These are phyloP conservation scores for Triplophysa dalaica DNA, from an alignment of 2,113 vertebrate genomes.

Conservation along the genomic window DNA sequence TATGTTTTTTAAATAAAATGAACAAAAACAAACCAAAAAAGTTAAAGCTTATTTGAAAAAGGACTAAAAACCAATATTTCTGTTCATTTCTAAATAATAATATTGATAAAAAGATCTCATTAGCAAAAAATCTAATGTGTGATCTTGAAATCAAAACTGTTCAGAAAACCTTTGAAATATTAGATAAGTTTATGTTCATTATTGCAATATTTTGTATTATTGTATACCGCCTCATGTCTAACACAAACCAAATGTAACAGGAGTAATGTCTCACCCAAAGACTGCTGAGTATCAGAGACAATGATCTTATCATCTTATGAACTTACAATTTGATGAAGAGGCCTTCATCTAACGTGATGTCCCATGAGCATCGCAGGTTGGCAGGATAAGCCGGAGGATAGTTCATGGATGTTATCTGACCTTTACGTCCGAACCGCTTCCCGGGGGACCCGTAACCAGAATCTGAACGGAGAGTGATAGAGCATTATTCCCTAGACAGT, in stretches of 20 bases:
- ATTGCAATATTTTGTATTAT: too few species aligned
- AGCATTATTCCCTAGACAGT: neutral
- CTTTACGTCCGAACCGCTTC: conserved; percentile 65
- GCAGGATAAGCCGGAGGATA: conserved; percentile 72
- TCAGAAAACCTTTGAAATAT: too few species aligned
- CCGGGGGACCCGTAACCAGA: conserved; percentile 61
- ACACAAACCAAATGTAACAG: neutral
- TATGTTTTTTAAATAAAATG: too few species aligned
- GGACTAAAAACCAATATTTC: too few species aligned
- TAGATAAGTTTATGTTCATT: too few species aligned
- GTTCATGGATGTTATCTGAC: conserved; percentile 66
- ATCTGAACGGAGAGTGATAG: conserved; percentile 27
- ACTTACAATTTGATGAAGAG: conserved; percentile 68
- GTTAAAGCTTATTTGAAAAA: too few species aligned
- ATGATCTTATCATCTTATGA: conserved; percentile 69
- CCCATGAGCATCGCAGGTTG: conserved; percentile 68
- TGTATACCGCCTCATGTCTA: too few species aligned
- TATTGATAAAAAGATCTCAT: too few species aligned
- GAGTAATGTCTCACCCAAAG: conserved; percentile 59
- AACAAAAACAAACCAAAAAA: too few species aligned
- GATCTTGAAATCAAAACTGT: too few species aligned
- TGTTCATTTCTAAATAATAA: too few species aligned
- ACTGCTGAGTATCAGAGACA: conserved; percentile 66
- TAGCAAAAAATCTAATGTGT: too few species aligned
- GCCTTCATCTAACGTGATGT: conserved; percentile 67